Evolutionary conservation across 2,797 vertebrate species (phyloP), one percentile per base, ranked within the genome.

Genomic region (Sebastes ruberrimus): DNA sequence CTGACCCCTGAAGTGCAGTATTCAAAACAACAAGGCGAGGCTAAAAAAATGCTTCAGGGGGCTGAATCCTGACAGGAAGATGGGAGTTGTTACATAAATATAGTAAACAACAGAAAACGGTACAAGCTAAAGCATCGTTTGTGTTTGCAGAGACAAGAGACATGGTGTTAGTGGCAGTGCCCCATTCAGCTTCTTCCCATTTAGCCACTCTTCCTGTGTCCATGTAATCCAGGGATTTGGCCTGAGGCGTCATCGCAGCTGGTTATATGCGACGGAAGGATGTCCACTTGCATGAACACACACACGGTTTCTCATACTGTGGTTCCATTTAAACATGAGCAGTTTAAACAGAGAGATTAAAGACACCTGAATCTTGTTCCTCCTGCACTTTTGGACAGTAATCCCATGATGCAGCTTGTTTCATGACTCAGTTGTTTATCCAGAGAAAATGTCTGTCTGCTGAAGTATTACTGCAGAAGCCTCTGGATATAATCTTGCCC

Each of bases 371-470:
- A 60, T 55, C 9, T 52, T 72, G 11, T 61, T 74, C 32, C 22
- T 66, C 30, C 10, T 68, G 55, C 81, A 70, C 80, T 66, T 86
- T 73, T 60, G 32, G 60, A 71, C 71, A 53, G 2, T 76, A 81
- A 71, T 64, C 55, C 56, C 61, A 69, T 42, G 64, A 83, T 81
- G 76, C 73, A 66, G 55, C 53, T 67, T 61, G 69, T 53, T 84
- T 85, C 67, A 66, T 84, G 71, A 85, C 83, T 90, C 88, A 82
- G 56, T 84, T 89, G 66, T 92, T 89, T 84, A 85, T 84, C 73
- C 74, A 71, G 67, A n/a, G 69, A 57, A 85, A 82, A 71, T 65
- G 74, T 83, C 20, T 83, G 78, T 73, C 71, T 81, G 61, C 57
- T 66, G 25, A 82, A 83, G 64, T 71, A 63, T 79, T 72, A 56